A percentile compares a stretch with the other conserved stretches of the same genome.
Conservation (phyloP, 2,113 vertebrate species). For the Sterrhoptilus dennistouni region DNA sequence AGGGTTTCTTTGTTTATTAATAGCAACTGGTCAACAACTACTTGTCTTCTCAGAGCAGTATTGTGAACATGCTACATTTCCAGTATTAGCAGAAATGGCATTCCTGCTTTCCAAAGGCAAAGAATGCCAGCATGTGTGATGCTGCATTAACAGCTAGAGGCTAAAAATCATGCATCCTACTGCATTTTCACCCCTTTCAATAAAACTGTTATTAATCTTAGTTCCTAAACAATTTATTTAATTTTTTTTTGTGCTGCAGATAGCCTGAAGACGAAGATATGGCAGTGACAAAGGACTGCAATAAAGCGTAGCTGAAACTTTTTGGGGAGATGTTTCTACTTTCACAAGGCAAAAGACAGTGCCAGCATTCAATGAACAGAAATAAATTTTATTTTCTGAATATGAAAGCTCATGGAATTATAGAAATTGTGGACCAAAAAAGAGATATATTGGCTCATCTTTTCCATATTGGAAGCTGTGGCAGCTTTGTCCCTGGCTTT, state of each 20-base stretch:
- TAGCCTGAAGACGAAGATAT: slow-evolving; percentile 4
- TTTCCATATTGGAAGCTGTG: not conserved
- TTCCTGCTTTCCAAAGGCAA: not conserved
- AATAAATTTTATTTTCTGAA: slow-evolving; percentile 43
- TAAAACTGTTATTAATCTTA: slow-evolving; percentile 42
- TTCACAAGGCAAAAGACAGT: not conserved
- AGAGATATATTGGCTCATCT: slow-evolving; percentile 18
- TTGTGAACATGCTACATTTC: not conserved
- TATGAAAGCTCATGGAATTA: slow-evolving; percentile 36
- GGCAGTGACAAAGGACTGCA: slow-evolving; percentile 37
- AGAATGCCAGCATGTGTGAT: not conserved
- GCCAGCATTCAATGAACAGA: not conserved
- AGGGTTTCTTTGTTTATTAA: slow-evolving; percentile 9
- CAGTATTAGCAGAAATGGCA: not conserved
- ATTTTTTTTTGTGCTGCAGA: slow-evolving; percentile 18
- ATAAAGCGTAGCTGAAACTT: slow-evolving; percentile 52
- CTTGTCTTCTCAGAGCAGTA: not conserved
- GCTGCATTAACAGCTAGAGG: not conserved
- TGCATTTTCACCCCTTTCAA: slow-evolving; percentile 23
- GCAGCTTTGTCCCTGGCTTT: not conserved
- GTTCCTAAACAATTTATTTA: not conserved
- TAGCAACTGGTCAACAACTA: not conserved
- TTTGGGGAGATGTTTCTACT: slow-evolving; percentile 9
- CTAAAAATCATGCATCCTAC: slow-evolving; percentile 38
- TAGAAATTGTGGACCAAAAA: not conserved